A percentile compares a stretch with the other conserved stretches of the same genome.
Evolutionary conservation across 2,888 invertebrate species (phyloP).

Genomic region (Platycnemis pennipes): DNA sequence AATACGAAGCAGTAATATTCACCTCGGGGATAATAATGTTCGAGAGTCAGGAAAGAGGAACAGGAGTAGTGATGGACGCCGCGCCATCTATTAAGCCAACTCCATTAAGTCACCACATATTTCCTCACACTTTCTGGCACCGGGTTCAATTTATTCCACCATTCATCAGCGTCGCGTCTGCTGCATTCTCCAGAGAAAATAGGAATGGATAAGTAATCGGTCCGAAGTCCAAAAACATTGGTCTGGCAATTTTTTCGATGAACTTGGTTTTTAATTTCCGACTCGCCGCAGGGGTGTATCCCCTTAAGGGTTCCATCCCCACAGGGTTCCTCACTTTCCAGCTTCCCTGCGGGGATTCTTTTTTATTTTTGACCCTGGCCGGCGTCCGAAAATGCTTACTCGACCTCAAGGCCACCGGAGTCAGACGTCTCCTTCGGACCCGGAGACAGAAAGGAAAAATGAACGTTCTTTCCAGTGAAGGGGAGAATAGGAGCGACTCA

Average conservation of each 20-base stretch:
- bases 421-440: neutral
- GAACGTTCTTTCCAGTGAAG: too few species aligned
- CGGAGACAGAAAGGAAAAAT: neutral
- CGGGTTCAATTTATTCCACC: neutral
- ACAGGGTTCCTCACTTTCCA: constrained; percentile 32
- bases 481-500: too few species aligned
- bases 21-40: neutral
- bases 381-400: neutral
- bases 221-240: neutral
- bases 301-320: neutral
- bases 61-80: neutral
- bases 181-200: neutral
- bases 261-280: neutral
- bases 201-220: neutral
- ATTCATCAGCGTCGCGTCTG: neutral
- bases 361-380: neutral
- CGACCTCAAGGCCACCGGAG: neutral
- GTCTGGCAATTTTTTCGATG: neutral
- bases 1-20: neutral
- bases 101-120: neutral
- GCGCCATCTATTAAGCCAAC: neutral
- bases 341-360: neutral
- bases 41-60: neutral
- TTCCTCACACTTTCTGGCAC: neutral
- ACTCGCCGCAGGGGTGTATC: constrained; percentile 25